Percentiles rank a stretch among this genome's conserved stretches.
Conservation (phyloP, 2,797 vertebrate genomes). For the Glyptemys insculpta region DNA sequence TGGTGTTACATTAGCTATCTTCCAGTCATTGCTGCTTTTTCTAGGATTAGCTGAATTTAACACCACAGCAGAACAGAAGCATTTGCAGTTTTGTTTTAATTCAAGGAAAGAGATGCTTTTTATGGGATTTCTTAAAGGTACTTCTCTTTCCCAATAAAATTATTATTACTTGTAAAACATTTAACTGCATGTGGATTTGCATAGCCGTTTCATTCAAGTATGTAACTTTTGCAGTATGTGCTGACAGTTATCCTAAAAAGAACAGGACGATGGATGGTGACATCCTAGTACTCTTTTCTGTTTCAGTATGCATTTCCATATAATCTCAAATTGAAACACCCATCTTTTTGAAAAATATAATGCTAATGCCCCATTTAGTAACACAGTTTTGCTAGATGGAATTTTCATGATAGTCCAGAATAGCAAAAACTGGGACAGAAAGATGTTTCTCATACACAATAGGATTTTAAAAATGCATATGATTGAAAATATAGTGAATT, state of each 20-base stretch:
- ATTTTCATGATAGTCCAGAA: neutral
- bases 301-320: neutral
- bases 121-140: neutral
- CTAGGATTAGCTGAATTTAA: neutral
- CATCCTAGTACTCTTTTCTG: neutral
- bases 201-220: conserved; percentile 15
- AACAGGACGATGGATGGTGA: neutral
- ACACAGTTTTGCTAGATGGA: neutral
- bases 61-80: neutral
- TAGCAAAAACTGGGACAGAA: neutral
- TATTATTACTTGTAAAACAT: conserved; percentile 1
- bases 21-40: neutral
- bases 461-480: neutral
- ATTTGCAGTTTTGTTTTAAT: neutral
- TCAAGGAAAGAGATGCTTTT: neutral
- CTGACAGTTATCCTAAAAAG: neutral
- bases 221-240: neutral
- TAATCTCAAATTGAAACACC: neutral
- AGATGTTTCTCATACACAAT: neutral
- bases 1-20: no score
- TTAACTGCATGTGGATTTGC: conserved; percentile 28
- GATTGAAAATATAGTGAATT: neutral
- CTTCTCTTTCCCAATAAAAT: neutral
- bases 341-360: neutral
- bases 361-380: neutral